Evolutionary conservation across 2,888 invertebrate genomes (phyloP), one percentile per base, ranked within the genome.

Genomic region (Clivina fossor): DNA sequence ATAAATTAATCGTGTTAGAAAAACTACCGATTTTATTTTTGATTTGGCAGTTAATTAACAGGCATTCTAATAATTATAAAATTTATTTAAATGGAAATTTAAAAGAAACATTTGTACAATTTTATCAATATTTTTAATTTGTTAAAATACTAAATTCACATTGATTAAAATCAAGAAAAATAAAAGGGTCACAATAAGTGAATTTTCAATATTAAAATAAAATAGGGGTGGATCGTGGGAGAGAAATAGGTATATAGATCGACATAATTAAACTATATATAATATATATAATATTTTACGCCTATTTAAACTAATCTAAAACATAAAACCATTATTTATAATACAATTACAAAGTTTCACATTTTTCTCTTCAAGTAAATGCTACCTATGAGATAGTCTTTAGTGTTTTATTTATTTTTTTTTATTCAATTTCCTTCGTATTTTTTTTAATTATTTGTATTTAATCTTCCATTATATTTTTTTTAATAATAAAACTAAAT

Each of bases 241-340:
- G 33, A 47, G 47, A 32, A 24, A 32, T 47, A 19, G 47, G 33
- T 32, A 32, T 33, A 47, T 32, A 47, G 47, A 32, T 32, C 32
- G 33, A 47, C 32, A 7, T 47, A 47, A 47, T 47, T 47, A 47
- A 47, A 47, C 47, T 50, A 50, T 50, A 50, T 50, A 50, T 49
- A 38, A 37, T 51, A 53, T 53, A 53, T 53, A 53, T 53, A 53
- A 53, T 41, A 41, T 53, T 49, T 43, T 53, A 53, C 53, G 53
- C 53, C 53, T 53, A 53, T 54, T 55, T 46, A 47, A 55, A 55
- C 55, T 55, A 55, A 65, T 66, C 71, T 73, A 73, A 70, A 73
- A 73, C 71, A 73, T 73, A 73, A 74, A 74, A 73, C 72, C 73
- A 70, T 70, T 72, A n/a, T n/a, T n/a, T n/a, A 71, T 72, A 72